These are phyloP conservation scores for Trogon melanurus DNA, from an alignment of 2,113 vertebrate species.

Conservation along the genomic window DNA sequence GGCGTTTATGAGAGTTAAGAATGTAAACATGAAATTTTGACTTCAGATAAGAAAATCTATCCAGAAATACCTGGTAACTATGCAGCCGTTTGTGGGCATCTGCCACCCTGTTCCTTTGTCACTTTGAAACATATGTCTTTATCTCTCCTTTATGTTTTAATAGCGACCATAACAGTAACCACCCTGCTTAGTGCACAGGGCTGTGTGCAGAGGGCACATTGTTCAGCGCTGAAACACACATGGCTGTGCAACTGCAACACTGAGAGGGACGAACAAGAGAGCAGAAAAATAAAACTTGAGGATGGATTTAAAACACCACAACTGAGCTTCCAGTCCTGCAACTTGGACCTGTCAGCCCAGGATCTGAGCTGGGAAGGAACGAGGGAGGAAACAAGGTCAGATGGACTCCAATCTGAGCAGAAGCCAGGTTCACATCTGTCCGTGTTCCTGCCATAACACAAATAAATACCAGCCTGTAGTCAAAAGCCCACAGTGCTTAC, in stretches of 20 bases:
- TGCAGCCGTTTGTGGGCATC: background rate
- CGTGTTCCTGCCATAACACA: background rate
- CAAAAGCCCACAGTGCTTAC: accelerated
- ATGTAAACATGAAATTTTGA: background rate
- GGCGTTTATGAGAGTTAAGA: background rate
- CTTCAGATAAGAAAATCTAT: constrained; percentile 14
- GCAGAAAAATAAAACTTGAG: background rate
- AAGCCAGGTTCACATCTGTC: accelerated
- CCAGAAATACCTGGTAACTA: background rate
- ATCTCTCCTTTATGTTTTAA: constrained; percentile 29
- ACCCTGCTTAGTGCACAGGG: background rate
- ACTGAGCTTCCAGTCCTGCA: background rate
- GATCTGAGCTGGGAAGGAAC: background rate
- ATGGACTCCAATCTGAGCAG: background rate
- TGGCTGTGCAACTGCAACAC: background rate
- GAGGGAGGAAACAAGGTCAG: background rate
- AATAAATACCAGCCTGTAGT: background rate
- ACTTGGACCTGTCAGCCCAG: background rate
- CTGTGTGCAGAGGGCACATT: background rate
- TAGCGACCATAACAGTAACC: background rate
- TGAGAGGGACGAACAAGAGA: background rate
- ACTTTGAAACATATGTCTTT: background rate
- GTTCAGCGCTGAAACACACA: background rate
- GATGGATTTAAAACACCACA: background rate
- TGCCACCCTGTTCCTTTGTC: background rate